Base-by-base conservation (phyloP, 2,797 vertebrate genomes). In the Tragelaphus eurycerus region DNA sequence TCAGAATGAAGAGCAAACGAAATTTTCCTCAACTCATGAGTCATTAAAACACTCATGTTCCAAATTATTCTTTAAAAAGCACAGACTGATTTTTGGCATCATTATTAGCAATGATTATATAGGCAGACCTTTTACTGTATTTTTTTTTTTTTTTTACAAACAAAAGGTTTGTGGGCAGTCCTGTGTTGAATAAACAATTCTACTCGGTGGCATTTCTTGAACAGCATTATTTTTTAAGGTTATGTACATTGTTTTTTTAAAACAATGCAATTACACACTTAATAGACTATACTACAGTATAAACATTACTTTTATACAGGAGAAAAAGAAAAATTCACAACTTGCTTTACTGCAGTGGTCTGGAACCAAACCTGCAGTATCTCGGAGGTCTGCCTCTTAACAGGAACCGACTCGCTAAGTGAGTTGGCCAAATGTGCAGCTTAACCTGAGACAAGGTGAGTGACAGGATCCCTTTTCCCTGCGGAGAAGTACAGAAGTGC, bases 1-100 rank as follows among this genome's bases (percentile, higher is more conserved):
- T 16, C 46, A 50, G 79, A 85, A 92, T 67, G 46, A 95, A 25
- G 93, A 96, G 74, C 96, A 90, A 67, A 90, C 46, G 88, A 95
- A 62, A 96, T 90, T 67, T 96, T 92, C 90, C 94, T 96, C 87
- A 97, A 90, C 90, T 97, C 34, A 29, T 27, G 64, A 97, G 85
- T 97, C 92, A 96, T 88, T 62, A 67, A 89, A 98, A 74, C 55
- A 81, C 31, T 78, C 38, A 48, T 0, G 11, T 38, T 97, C 54
- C 92, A 97, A 93, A 54, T 15, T n/a, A 86, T 88, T 93, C 97
- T 50, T 93, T 74, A 95, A 89, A 92, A 89, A 97, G 93, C 57
- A 60, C 27, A 90, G 96, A 14, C 15, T 27, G 1, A 19, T 23
- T 90, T 97, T 89, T 46, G 64, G 71, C 9, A 0, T 29, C 95